A percentile compares a stretch with the other conserved stretches of the same genome.
phyloP scores from a whole-genome alignment of 2,113 vertebrate species.

The Ahaetulla prasina region DNA sequence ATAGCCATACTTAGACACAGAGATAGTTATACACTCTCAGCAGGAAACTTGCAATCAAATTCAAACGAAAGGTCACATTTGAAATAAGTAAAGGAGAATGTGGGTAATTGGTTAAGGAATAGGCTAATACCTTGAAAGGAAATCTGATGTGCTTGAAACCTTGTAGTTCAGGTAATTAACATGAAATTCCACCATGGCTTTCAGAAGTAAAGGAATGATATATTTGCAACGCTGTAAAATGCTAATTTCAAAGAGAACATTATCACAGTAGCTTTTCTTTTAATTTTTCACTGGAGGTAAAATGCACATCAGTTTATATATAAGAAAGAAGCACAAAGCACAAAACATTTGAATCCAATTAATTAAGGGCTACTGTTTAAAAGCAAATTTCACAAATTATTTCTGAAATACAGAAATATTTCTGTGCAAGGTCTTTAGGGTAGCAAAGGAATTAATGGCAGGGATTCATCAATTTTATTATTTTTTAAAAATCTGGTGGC shows the following conservation, averaged over 20 bases:
- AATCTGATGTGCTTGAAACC: slow-evolving; percentile 79
- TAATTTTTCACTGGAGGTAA: slow-evolving; percentile 12
- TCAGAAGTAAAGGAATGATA: slow-evolving; percentile 38
- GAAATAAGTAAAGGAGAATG: slow-evolving; percentile 85
- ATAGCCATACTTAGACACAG: slow-evolving; percentile 61
- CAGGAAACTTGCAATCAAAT: slow-evolving; percentile 86
- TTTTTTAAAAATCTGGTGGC: not conserved
- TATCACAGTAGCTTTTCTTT: slow-evolving; percentile 3
- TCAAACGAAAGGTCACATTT: slow-evolving; percentile 98
- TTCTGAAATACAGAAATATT: not conserved
- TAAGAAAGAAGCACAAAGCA: not conserved
- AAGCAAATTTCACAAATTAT: not conserved
- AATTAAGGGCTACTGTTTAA: not conserved
- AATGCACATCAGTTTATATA: accelerated
- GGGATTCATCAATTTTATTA: not conserved
- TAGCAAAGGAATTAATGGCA: not conserved
- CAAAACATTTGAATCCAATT: not conserved
- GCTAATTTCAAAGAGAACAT: not conserved
- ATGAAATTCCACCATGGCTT: slow-evolving; percentile 65
- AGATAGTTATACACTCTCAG: slow-evolving; percentile 68
- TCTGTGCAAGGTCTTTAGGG: not conserved
- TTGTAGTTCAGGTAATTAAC: slow-evolving; percentile 73
- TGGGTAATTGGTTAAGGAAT: slow-evolving; percentile 91
- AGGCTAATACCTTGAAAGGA: slow-evolving; percentile 80
- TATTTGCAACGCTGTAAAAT: slow-evolving; percentile 18